Conservation (phyloP, 1,140 invertebrate species). For the Drosophila murphyi region DNA sequence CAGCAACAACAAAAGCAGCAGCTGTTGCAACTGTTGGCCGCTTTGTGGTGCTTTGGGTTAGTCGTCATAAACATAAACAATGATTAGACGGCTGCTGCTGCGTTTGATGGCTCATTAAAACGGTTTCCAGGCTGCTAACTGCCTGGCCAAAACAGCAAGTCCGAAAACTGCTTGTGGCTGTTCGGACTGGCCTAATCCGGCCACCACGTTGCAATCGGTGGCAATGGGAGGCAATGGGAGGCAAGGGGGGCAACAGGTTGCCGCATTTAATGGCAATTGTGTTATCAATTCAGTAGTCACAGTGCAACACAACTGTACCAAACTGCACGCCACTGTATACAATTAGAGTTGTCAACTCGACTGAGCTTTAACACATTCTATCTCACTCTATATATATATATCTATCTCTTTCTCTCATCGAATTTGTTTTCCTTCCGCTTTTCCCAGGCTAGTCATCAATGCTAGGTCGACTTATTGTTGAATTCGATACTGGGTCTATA, state of each 20-base stretch:
- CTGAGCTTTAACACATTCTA: background rate
- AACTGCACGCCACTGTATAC: background rate
- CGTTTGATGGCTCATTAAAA: conserved; percentile 65
- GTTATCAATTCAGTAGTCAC: conserved; percentile 49
- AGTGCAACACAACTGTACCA: conserved; percentile 8
- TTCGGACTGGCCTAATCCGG: background rate
- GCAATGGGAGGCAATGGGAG: no score
- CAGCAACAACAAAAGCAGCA: background rate
- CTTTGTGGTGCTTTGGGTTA: conserved; percentile 2
- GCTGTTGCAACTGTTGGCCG: background rate
- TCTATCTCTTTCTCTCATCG: no score
- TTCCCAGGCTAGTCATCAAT: no score
- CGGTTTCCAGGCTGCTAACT: conserved; percentile 62
- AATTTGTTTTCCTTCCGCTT: no score
- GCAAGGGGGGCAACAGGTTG: no score
- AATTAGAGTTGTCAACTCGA: conserved; percentile 6
- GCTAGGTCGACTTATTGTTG: no score
- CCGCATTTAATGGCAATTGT: conserved; percentile 32
- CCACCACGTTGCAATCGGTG: background rate
- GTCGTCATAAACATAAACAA: conserved; percentile 53
- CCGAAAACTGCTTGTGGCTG: background rate
- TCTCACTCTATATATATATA: no score
- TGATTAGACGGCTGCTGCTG: conserved; percentile 44
- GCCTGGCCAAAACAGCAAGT: conserved; percentile 12
- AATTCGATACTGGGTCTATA: no score